Evolutionary conservation across 2,113 vertebrate species (phyloP), one percentile per base, ranked within the genome.

Genomic region (Aptenodytes patagonicus): DNA sequence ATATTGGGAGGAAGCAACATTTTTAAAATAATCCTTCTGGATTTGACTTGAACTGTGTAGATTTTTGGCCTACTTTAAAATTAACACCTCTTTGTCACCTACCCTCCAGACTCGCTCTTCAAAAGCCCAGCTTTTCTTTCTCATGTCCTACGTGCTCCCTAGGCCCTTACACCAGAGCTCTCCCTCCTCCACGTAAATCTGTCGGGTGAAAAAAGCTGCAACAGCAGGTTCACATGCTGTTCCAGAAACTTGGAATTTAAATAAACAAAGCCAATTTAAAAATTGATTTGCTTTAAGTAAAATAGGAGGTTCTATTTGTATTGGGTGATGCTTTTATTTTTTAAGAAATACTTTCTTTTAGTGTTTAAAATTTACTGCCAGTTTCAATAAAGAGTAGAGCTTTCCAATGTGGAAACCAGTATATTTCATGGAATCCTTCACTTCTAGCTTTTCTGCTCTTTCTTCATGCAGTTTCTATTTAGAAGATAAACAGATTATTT

Each of bases 351-450:
- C 71, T 91, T 97, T 90, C 46, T 81, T 94, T 62, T 55, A 75
- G 11, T 94, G 68, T 96, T 93, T 94, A 66, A 83, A 75, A 52
- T 88, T 76, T 88, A 78, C n/a, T 95, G 95, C 95, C 93, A 88
- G 79, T 88, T 96, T 95, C 84, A 97, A 95, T 88, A 97, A 97
- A 94, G 93, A 95, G 29, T 32, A 60, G 75, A 96, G 87, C 55
- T 91, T 97, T 93, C 83, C 92, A 83, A 20, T 83, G 47, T 75
- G 71, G 73, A 95, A 91, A 91, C 0, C 1, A 52, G 42, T 87
- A 9, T 65, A 91, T 86, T 93, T 96, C 62, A 85, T 61, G 34
- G 77, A 93, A 70, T n/a, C 88, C 92, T 87, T 95, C 60, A 64
- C 19, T 90, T 88, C 29, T 85, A 77, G 54, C 22, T 71, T 85